Conservation (phyloP, 2,797 vertebrate genomes). For the Propithecus perrieri region DNA sequence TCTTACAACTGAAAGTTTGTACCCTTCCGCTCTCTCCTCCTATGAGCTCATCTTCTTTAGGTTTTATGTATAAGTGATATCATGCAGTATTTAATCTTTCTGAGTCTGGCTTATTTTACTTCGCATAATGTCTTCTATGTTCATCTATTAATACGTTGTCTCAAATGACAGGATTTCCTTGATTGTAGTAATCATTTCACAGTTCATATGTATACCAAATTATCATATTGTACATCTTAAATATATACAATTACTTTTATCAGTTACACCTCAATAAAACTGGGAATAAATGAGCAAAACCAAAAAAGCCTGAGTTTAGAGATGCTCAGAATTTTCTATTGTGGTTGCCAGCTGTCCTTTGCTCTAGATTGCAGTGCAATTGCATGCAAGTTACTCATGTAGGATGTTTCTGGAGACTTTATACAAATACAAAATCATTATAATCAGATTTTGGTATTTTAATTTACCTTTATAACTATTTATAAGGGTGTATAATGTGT, state of each 20-base stretch:
- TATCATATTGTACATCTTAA: not conserved
- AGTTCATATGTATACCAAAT: not conserved
- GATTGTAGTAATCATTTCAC: not conserved
- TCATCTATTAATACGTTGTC: not conserved
- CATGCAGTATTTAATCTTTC: not conserved
- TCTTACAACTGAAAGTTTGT: not conserved
- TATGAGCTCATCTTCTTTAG: not conserved
- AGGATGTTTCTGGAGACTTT: not conserved
- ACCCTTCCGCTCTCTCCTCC: not conserved
- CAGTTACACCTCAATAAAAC: not conserved
- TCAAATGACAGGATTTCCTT: not conserved
- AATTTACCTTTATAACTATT: slow-evolving; percentile 14
- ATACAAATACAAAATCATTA: slow-evolving; percentile 24
- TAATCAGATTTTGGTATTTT: slow-evolving; percentile 39
- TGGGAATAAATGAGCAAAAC: not conserved
- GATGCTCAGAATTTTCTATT: not conserved
- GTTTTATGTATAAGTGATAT: not conserved
- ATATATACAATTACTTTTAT: not conserved
- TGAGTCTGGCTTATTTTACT: not conserved
- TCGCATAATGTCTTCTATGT: not conserved
- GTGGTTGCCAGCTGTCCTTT: not conserved
- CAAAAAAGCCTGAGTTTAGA: not conserved
- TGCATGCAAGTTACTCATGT: not conserved
- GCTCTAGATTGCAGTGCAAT: not conserved
- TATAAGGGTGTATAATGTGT: not conserved